A percentile compares a stretch with the other conserved stretches of the same genome.
These are phyloP conservation scores for Echeneis naucrates DNA, from an alignment of 2,797 vertebrate species.

Conservation along the genomic window DNA sequence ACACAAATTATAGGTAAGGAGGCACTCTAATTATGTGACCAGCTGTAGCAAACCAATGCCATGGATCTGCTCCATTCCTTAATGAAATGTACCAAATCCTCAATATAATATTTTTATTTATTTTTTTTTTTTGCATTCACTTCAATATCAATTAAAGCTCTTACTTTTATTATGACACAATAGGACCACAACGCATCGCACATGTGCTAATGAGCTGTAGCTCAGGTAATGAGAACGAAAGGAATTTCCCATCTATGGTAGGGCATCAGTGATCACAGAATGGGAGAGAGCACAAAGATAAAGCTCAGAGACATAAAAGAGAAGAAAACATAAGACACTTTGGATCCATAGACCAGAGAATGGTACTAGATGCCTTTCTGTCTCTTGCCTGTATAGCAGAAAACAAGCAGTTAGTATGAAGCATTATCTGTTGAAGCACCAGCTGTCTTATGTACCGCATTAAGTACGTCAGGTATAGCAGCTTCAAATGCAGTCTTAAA, in stretches of 20 bases:
- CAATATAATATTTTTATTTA: conserved; percentile 72
- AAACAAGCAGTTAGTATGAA: conserved; percentile 26
- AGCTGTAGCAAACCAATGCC: conserved; percentile 82
- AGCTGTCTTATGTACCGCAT: conserved; percentile 44
- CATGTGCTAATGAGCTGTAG: conserved; percentile 62
- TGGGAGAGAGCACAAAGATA: conserved; percentile 8
- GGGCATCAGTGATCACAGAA: conserved; percentile 28
- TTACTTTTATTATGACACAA: conserved; percentile 63
- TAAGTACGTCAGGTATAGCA: conserved; percentile 45
- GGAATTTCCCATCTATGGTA: conserved; percentile 44
- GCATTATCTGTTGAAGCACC: conserved; percentile 51
- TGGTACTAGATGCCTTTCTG: background rate
- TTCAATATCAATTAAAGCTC: conserved; percentile 70
- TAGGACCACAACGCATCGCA: conserved; percentile 40
- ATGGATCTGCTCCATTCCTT: conserved; percentile 67
- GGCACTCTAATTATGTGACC: conserved; percentile 85
- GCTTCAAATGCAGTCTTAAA: conserved; percentile 29
- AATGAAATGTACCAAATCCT: conserved; percentile 67
- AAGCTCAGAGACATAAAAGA: conserved; percentile 24
- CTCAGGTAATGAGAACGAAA: conserved; percentile 56
- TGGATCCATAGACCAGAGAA: conserved; percentile 9
- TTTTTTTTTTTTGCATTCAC: conserved; percentile 67
- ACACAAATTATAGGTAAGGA: conserved; percentile 88
- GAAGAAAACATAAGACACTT: background rate
- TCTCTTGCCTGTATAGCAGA: conserved; percentile 50